Evolutionary conservation across 2,888 invertebrate genomes (phyloP), one percentile per base, ranked within the genome.

Genomic region (Dasysyrphus tricinctus): DNA sequence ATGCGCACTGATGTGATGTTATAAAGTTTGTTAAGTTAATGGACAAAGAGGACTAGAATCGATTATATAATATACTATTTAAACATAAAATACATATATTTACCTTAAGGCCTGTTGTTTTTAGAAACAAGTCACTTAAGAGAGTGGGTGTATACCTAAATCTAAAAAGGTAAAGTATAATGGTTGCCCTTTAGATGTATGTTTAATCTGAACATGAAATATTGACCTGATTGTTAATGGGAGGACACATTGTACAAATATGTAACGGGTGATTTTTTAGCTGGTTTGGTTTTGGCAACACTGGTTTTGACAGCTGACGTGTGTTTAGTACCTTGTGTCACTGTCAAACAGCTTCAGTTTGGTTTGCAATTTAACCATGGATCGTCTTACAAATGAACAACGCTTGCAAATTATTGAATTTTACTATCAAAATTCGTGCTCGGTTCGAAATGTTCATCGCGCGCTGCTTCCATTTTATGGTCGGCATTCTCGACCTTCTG

Each of bases 41-140:
- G 76, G 69, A 56, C 34, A 47, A 39, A 57, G 37, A 24, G 37
- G 19, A 57, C 29, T 56, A 29, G 59, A 42, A 84, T 84, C 85
- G 85, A 85, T 85, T 80, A 67, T 65, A 14, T 24, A 2, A 24
- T 24, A 24, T 24, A 24, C 1, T 24, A 24, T 24, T 24, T 24
- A 24, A 29, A 59, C 39, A 42, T 39, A 49, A 32, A 2, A 24
- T 24, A 78, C 76, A 61, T 8, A 73, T n/a, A 32, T 69, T 78
- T 83, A 73, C 75, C 69, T 54, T 39, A 44, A 24, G 51, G 59
- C 29, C 57, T 70, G 39, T 51, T 39, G 56, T 59, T 67, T 51
- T 7, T 29, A 51, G 8, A 59, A 54, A 61, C 51, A 67, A 61
- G 56, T 80, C 70, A 63, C n/a, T 59, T 56, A 14, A 11, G n/a